These are phyloP conservation scores for Lasioglossum leucozonium DNA, from an alignment of 2,888 invertebrate species.

Conservation along the genomic window DNA sequence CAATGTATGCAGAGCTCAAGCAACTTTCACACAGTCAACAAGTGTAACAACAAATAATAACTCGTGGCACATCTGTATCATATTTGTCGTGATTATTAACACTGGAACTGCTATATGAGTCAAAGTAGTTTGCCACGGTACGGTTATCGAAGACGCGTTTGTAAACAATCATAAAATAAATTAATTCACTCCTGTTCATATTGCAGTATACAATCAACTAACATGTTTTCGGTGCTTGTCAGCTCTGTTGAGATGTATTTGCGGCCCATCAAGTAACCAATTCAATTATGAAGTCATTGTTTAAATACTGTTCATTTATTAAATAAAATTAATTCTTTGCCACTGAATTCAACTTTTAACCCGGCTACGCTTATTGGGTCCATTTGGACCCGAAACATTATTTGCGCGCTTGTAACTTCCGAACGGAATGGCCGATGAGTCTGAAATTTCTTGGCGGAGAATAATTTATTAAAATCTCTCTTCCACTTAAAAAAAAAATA, in stretches of 20 bases:
- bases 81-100: conserved; percentile 3
- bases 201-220: neutral
- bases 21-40: conserved; percentile 1
- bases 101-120: neutral
- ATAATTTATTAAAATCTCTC: too few species aligned
- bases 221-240: neutral
- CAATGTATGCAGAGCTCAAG: too few species aligned
- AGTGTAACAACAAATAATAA: conserved; percentile 1
- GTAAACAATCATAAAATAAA: neutral
- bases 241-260: neutral
- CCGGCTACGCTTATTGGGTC: too few species aligned
- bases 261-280: neutral
- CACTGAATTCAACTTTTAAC: too few species aligned
- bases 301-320: too few species aligned
- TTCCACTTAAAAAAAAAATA: too few species aligned
- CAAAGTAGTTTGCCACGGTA: neutral
- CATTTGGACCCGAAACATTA: too few species aligned
- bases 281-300: neutral
- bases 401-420: too few species aligned
- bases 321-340: too few species aligned
- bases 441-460: too few species aligned
- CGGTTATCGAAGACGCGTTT: neutral
- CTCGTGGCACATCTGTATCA: neutral
- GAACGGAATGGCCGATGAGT: too few species aligned
- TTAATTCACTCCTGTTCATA: neutral